Evolutionary conservation across 2,888 invertebrate genomes (phyloP), one percentile per base, ranked within the genome.

Genomic region (Thymelicus sylvestris): DNA sequence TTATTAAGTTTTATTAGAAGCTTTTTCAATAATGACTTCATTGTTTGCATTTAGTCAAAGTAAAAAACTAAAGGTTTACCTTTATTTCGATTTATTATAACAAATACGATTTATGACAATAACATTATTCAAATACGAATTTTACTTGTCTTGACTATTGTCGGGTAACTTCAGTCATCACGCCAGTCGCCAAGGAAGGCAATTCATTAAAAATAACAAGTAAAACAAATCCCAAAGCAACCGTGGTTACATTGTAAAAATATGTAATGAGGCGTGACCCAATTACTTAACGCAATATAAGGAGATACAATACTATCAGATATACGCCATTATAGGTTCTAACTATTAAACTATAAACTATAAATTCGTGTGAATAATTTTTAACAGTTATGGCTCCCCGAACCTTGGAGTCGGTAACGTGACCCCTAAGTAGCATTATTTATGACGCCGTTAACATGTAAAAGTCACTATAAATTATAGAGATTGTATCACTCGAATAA

Each of bases 371-470:
- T 31, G 41, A 65, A 70, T n/a, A 7, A 44, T 60, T 0, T 19
- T 50, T 60, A 50, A 60, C 39, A n/a, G 59, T 50, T 70, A 70
- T n/a, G 59, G 50, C 24, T 15, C 63, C 6, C 5, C 41, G 24
- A 19, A 65, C 12, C n/a, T 6, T 31, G 44, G 47, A 24, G 8
- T 41, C 13, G 41, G 39, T 41, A 19, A 61, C 65, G 65, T 47
- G 71, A 68, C 67, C 73, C 67, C 71, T 71, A 73, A 75, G 72
- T 73, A 69, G 68, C 59, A 69, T 73, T 71, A 72, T 73, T 75
- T 75, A 75, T 71, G 68, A 41, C 63, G 71, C 71, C 71, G 75
- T 75, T 75, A 73, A 75, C 73, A 63, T 71, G 72, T 75, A 65
- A 71, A 73, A 73, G 72, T 71, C 73, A 64, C 73, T 71, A 73